Percentiles rank a stretch among this genome's conserved stretches.
Conservation (phyloP, 2,888 invertebrate species). For the Capitulum mitella region DNA sequence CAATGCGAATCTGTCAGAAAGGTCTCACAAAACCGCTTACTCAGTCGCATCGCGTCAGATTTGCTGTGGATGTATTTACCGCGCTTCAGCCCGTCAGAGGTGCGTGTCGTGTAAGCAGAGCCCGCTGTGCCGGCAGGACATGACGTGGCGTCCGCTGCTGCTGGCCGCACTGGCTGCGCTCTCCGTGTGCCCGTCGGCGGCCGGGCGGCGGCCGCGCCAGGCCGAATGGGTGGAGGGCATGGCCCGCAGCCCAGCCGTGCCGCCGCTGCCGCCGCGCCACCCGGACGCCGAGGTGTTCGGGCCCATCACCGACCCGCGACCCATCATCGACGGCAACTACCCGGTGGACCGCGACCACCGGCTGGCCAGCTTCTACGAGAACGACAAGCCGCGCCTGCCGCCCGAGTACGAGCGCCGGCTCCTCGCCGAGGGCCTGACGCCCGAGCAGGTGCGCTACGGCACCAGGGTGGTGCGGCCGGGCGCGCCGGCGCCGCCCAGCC, state of each 20-base stretch:
- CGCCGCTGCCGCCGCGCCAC: not conserved
- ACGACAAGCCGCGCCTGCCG: conserved; percentile 14
- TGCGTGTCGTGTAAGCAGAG: too few species aligned
- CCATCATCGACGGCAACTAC: conserved; percentile 2
- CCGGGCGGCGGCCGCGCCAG: too few species aligned
- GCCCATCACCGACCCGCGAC: conserved; percentile 4
- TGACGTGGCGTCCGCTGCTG: too few species aligned
- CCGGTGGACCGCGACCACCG: not conserved
- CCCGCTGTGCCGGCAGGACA: too few species aligned
- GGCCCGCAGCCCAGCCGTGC: not conserved
- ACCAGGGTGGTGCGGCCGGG: not conserved
- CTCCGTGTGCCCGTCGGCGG: too few species aligned
- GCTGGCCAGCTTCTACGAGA: not conserved
- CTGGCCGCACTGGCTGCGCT: too few species aligned
- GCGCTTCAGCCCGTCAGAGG: too few species aligned
- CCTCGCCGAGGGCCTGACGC: not conserved
- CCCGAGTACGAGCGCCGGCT: not conserved
- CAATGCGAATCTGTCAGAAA: too few species aligned
- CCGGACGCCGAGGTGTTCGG: not conserved
- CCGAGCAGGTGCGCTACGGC: not conserved
- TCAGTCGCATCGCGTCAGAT: too few species aligned
- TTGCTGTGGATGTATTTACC: too few species aligned
- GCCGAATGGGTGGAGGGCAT: not conserved
- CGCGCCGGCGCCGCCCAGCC: not conserved
- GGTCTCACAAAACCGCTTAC: too few species aligned